Base-by-base conservation (phyloP, 2,113 vertebrate genomes). In the Scortum barcoo region DNA sequence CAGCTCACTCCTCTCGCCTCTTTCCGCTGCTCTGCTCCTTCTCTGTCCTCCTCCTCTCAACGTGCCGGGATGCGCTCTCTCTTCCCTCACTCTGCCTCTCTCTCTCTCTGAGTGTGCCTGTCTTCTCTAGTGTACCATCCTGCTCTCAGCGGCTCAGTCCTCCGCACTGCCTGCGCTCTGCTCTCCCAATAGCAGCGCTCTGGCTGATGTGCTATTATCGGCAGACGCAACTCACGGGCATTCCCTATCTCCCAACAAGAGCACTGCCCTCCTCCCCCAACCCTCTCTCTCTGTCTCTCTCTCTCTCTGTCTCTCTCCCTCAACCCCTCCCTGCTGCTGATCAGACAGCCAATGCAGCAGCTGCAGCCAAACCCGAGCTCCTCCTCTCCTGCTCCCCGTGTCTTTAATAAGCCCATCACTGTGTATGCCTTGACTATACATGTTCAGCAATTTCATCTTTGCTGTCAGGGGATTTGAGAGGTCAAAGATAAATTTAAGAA, bases 351-450 rank as follows among this genome's bases (percentile, higher is more conserved):
- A 95, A 95, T 95, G 73, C 68, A 79, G 86, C 86, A 83, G 88
- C 92, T 91, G 93, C 84, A 83, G 84, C 50, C 62, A 40, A 72
- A 76, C 24, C 40, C 7, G 62, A 73, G 86, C 92, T 88, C 93
- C 93, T 85, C 94, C 93, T 72, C 85, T 89, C 89, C 83, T n/a
- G 54, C 92, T 91, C 90, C 93, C 93, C 91, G 88, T 88, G 88
- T 93, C 93, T 95, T 95, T 95, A 96, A 96, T 94, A 95, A 96
- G 96, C 94, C 94, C 95, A 96, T 95, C 94, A 91, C 92, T 91
- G 93, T 93, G 85, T 80, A 82, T 87, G 81, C 90, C 93, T 91
- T 96, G 95, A 95, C 95, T 96, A 92, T 93, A 96, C 93, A 92
- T 93, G 95, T 95, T 95, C 93, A 95, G 81, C 76, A 80, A 78